Conservation (phyloP, 2,888 invertebrate genomes). For the Pachymerium ferrugineum region DNA sequence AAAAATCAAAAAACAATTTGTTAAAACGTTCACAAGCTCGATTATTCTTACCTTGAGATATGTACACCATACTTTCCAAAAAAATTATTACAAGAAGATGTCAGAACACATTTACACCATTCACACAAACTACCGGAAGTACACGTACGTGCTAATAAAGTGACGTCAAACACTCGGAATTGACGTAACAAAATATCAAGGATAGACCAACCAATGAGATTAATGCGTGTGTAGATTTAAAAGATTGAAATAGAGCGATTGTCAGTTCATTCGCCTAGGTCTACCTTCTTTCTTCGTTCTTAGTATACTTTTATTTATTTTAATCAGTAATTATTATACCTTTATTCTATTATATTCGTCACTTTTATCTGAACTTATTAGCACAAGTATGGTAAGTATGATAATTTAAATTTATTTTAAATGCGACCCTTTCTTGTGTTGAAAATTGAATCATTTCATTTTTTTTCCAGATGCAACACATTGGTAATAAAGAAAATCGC, state of each 20-base stretch:
- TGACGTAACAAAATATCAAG: not conserved
- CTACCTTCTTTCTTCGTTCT: too few species aligned
- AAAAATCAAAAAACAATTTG: not conserved
- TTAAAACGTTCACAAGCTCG: too few species aligned
- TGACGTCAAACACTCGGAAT: not conserved
- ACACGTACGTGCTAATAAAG: not conserved
- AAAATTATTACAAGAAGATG: not conserved
- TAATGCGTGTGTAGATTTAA: not conserved
- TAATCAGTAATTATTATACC: too few species aligned
- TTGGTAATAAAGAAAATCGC: not conserved
- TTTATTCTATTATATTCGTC: too few species aligned
- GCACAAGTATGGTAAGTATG: too few species aligned
- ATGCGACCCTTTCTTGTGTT: too few species aligned
- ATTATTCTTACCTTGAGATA: conserved; percentile 14
- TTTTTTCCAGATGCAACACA: not conserved
- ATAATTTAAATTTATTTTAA: too few species aligned
- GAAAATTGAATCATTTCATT: not conserved
- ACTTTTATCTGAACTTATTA: too few species aligned
- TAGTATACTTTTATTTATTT: too few species aligned
- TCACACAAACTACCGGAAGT: too few species aligned
- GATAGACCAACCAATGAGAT: not conserved
- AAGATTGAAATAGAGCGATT: not conserved
- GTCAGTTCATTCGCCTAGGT: too few species aligned
- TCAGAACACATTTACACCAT: too few species aligned
- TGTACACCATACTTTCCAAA: conserved; percentile 5